Evolutionary conservation across 2,797 vertebrate species (phyloP).

Genomic region (Neosilurus mollespiculum): DNA sequence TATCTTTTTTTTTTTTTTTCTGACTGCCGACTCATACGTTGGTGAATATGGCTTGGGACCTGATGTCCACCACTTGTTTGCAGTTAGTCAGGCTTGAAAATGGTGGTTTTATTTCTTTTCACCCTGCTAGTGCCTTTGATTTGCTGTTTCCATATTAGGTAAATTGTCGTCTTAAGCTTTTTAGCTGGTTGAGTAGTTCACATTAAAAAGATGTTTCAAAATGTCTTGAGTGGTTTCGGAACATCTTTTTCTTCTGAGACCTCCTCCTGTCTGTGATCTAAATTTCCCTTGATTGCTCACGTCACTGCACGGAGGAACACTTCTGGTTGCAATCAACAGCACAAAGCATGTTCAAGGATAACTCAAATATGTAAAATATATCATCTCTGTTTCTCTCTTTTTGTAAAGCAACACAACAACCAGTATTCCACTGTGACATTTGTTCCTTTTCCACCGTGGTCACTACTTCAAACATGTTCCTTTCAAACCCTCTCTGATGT

Average conservation of each 20-base stretch:
- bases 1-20: neutral
- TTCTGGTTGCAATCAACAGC: neutral
- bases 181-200: neutral
- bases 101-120: neutral
- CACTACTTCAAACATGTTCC: neutral
- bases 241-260: neutral
- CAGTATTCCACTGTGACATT: neutral
- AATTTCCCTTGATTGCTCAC: neutral
- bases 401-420: neutral
- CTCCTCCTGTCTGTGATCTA: neutral
- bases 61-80: neutral
- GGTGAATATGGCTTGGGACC: neutral
- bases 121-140: neutral
- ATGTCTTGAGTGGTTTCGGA: neutral
- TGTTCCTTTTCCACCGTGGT: neutral
- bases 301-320: neutral
- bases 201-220: neutral
- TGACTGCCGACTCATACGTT: neutral
- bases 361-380: neutral
- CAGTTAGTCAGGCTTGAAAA: conserved; percentile 6
- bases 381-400: neutral
- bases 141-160: neutral
- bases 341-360: neutral
- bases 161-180: neutral
- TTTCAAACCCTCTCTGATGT: neutral